Conservation (phyloP, 2,888 invertebrate species). For the Toxonevra muliebris region DNA sequence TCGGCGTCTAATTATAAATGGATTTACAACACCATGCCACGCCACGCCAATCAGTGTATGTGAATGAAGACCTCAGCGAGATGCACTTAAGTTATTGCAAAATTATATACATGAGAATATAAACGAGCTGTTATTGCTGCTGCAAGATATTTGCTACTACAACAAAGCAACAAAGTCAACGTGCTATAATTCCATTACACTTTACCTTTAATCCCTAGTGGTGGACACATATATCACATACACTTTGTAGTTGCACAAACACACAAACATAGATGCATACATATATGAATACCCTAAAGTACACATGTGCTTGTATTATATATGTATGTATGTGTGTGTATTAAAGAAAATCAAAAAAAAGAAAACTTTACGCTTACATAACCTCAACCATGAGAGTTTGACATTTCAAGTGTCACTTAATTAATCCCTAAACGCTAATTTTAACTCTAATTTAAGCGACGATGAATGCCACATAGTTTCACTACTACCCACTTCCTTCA, state of each 20-base stretch:
- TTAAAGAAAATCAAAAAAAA: conserved; percentile 18
- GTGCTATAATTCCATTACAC: conserved; percentile 22
- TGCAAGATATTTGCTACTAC: conserved; percentile 29
- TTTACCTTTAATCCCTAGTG: conserved; percentile 3
- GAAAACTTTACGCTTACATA: conserved; percentile 22
- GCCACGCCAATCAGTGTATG: too few relatives aligned
- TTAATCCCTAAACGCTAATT: conserved; percentile 46
- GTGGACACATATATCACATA: conserved; percentile 16
- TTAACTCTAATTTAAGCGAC: conserved; percentile 11
- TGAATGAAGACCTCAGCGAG: neutral
- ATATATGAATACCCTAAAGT: neutral
- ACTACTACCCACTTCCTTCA: too few relatives aligned
- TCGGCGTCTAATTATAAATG: too few relatives aligned
- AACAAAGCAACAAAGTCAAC: conserved; percentile 5
- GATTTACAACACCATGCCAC: too few relatives aligned
- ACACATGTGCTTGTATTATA: neutral
- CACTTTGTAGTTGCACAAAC: conserved; percentile 14
- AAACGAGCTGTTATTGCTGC: too few relatives aligned
- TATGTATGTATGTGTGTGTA: conserved; percentile 13
- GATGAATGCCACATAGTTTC: too few relatives aligned
- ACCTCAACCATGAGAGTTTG: conserved; percentile 30
- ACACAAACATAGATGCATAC: neutral
- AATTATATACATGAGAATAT: conserved; percentile 21
- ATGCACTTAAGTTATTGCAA: conserved; percentile 20
- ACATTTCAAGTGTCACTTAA: conserved; percentile 45